phyloP scores from a whole-genome alignment of 2,888 invertebrate genomes.

The Drosophila anceps region DNA sequence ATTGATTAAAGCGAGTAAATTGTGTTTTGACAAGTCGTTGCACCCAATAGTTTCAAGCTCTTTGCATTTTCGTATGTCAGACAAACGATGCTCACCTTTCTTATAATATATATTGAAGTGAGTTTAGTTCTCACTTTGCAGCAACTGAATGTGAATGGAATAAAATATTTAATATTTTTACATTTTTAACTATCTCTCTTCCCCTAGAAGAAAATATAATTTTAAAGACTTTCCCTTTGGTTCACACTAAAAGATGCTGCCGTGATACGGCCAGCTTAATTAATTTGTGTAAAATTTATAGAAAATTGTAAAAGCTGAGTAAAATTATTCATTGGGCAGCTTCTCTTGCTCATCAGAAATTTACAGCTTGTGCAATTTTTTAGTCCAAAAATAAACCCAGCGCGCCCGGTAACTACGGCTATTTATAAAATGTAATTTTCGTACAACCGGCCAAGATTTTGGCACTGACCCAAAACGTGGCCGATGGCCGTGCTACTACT shows the following conservation, averaged over 20 bases:
- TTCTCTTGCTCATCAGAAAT: constrained; percentile 67
- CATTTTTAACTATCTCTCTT: no score
- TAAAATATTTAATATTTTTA: no score
- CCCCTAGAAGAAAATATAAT: no score
- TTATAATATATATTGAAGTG: neutral
- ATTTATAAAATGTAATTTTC: constrained; percentile 63
- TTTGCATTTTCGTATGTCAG: neutral
- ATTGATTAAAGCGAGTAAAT: constrained; percentile 5
- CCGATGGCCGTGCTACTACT: constrained; percentile 42
- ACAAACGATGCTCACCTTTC: neutral
- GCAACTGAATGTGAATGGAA: no score
- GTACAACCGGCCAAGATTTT: constrained; percentile 40
- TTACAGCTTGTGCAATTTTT: constrained; percentile 59
- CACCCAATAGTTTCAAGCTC: neutral
- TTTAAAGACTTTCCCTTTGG: neutral
- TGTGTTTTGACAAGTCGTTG: neutral
- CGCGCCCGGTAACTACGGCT: constrained; percentile 33
- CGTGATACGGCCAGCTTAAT: constrained; percentile 46
- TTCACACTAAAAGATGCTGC: constrained; percentile 9
- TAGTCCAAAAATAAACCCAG: constrained; percentile 45
- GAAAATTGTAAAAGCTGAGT: constrained; percentile 47
- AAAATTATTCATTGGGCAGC: constrained; percentile 63
- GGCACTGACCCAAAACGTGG: constrained; percentile 68
- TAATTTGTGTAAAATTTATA: constrained; percentile 63
- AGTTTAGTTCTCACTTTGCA: no score